Evolutionary conservation across 2,888 invertebrate species (phyloP).

Genomic region (Thecophora atra): DNA sequence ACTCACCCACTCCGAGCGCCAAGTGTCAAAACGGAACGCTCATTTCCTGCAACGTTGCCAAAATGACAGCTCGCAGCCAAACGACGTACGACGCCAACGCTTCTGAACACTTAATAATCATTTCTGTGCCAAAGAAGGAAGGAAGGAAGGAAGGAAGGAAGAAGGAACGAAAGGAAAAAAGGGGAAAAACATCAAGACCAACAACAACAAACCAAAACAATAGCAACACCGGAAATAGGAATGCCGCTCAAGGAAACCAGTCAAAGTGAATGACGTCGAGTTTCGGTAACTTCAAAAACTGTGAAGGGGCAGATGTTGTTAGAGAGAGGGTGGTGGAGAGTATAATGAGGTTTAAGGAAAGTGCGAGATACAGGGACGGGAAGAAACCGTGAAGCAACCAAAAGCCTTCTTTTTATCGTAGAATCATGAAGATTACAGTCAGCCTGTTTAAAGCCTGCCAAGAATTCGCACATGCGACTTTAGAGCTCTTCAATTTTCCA

Average conservation of each 20-base stretch:
- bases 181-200: conserved; percentile 1
- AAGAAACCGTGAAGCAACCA: no score
- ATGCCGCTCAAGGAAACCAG: conserved; percentile 27
- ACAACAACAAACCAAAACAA: neutral
- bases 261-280: conserved; percentile 34
- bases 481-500: conserved; percentile 1
- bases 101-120: conserved; percentile 35
- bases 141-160: conserved; percentile 5
- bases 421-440: neutral
- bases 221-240: conserved; percentile 33
- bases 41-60: conserved; percentile 48
- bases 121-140: conserved; percentile 3
- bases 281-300: conserved; percentile 9
- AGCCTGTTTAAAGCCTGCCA: neutral
- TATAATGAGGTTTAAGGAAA: no score
- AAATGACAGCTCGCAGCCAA: conserved; percentile 44
- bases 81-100: conserved; percentile 23
- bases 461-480: neutral
- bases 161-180: neutral
- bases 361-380: no score
- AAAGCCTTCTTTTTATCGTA: neutral
- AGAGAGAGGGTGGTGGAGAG: no score
- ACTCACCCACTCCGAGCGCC: neutral
- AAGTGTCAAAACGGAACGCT: conserved; percentile 49
- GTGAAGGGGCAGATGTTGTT: no score